Base-by-base conservation (phyloP, 2,797 vertebrate genomes). In the Gallinago stenura region DNA sequence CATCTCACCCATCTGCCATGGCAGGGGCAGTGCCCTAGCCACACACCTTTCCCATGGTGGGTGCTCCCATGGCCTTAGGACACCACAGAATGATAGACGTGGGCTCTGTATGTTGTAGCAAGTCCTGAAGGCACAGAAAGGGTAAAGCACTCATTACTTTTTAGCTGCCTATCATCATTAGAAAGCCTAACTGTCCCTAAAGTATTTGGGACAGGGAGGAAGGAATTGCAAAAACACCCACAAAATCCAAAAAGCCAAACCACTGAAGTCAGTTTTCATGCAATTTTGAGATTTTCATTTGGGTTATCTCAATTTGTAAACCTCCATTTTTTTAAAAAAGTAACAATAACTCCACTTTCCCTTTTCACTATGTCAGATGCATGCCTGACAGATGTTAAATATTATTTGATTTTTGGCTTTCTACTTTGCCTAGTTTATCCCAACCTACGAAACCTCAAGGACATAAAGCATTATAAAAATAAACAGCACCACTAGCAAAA, bases 401-500 rank as follows among this genome's bases (percentile, higher is more conserved):
- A 84, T 82, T 81, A 87, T 86, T 91, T 96, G 54, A 33, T 86
- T 87, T 90, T 89, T 87, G 80, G 46, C 41, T 90, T 90, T 90
- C 82, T 87, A 56, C 64, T 79, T 96, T 62, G 39, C 64, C 80
- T 88, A 66, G 57, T 75, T 91, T 90, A 96, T 69, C 60, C 61
- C 45, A 83, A 84, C 46, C 33, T 84, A 56, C 10, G 39, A 93
- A 95, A 80, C 33, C 61, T 95, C 94, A 94, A 96, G 72, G 71
- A 91, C 53, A 82, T 68, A 78, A 92, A 95, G 50, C 53, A 65
- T 90, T 83, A 89, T 64, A 90, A 93, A 97, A 96, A 95, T 87
- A 93, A 96, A 95, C 73, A 81, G 53, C 68, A 77, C 10, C 69
- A 73, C 30, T 78, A 83, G n/a, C 77, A 96, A 89, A 94, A 73